These are phyloP conservation scores for Cheilosia grossa DNA, from an alignment of 2,888 invertebrate genomes.

Conservation along the genomic window DNA sequence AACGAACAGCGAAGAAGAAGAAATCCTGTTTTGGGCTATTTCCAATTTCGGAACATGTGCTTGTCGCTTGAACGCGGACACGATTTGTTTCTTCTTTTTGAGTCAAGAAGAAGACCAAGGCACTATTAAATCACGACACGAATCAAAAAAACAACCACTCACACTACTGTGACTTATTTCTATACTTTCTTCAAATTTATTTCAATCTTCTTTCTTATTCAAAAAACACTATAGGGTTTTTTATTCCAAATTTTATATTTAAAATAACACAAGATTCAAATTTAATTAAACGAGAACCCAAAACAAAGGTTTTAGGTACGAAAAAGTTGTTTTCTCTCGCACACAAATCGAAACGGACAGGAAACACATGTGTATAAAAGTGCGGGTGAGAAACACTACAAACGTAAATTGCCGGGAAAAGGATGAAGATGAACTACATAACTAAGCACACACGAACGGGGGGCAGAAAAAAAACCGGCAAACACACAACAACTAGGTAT, in stretches of 20 bases:
- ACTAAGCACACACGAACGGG: slow-evolving; percentile 27
- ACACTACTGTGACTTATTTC: slow-evolving; percentile 41
- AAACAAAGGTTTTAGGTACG: slow-evolving; percentile 35
- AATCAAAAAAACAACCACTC: slow-evolving; percentile 36
- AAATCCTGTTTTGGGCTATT: slow-evolving; percentile 73
- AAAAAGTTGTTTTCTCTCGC: slow-evolving; percentile 14
- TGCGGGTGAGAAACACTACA: slow-evolving; percentile 47
- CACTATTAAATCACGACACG: slow-evolving; percentile 45
- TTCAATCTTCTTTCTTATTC: slow-evolving; percentile 11
- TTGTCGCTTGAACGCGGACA: slow-evolving; percentile 51
- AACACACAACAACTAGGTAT: slow-evolving; percentile 17
- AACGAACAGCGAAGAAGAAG: slow-evolving; percentile 6
- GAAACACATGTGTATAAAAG: slow-evolving; percentile 13
- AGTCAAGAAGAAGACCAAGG: background rate
- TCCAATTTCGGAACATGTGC: slow-evolving; percentile 73
- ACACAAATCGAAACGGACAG: slow-evolving; percentile 24
- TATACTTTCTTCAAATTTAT: background rate
- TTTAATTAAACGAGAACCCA: slow-evolving; percentile 39
- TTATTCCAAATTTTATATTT: background rate
- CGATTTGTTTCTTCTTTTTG: slow-evolving; percentile 24
- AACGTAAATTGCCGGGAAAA: slow-evolving; percentile 28
- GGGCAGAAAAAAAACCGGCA: slow-evolving; percentile 19
- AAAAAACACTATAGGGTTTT: slow-evolving; percentile 31
- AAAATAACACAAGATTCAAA: slow-evolving; percentile 19
- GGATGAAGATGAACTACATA: slow-evolving; percentile 34